Evolutionary conservation across 2,113 vertebrate species (phyloP).

Genomic region (Rhabdornis inornatus): DNA sequence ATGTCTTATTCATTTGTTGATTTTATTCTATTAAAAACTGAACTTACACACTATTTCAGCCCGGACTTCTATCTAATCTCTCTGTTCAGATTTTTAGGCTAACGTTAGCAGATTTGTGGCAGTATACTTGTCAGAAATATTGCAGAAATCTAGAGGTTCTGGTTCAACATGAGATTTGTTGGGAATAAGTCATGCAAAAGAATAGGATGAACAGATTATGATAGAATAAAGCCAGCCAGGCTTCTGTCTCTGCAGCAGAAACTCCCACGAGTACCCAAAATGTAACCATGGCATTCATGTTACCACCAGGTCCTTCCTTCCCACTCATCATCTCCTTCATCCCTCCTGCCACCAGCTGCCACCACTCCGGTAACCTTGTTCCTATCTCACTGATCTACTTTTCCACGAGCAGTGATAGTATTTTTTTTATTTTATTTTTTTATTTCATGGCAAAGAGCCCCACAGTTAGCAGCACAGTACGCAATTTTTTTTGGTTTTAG

Average conservation of each 20-base stretch:
- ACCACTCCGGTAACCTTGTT: background rate
- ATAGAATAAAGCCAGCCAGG: background rate
- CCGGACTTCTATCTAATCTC: background rate
- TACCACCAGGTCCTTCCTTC: background rate
- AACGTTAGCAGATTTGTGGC: background rate
- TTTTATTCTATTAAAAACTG: background rate
- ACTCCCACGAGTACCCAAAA: accelerated
- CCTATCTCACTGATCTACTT: background rate
- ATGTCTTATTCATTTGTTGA: background rate
- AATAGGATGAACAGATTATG: background rate
- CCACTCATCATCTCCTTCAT: background rate
- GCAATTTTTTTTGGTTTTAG: background rate
- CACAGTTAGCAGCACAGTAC: background rate
- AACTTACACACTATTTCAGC: background rate
- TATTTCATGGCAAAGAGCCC: background rate
- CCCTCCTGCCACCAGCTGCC: background rate
- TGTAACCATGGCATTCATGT: background rate
- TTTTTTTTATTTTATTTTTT: no score
- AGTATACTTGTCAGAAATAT: background rate
- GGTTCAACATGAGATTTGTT: background rate
- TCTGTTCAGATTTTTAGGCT: background rate
- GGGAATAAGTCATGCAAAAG: background rate
- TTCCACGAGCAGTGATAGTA: background rate
- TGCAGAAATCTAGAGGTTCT: background rate
- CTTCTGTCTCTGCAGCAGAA: background rate